phyloP scores from a whole-genome alignment of 2,888 invertebrate species.

The Noctua fimbriata region DNA sequence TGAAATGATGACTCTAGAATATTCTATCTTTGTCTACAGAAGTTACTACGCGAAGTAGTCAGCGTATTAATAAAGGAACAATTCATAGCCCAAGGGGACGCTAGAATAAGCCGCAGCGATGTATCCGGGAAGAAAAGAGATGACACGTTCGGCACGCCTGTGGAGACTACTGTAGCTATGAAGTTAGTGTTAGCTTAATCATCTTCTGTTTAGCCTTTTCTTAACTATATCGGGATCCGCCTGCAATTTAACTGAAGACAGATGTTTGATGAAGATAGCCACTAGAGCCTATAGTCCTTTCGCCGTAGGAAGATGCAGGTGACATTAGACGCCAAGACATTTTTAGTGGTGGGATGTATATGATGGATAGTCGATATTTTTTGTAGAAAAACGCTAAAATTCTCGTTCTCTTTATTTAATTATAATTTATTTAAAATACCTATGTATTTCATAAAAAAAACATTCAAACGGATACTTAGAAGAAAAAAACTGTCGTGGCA shows the following conservation, averaged over 20 bases:
- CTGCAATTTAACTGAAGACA: not conserved
- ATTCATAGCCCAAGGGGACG: conserved; percentile 79
- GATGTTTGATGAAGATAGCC: no score
- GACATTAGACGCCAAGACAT: no score
- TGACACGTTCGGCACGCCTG: not conserved
- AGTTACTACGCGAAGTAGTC: conserved; percentile 71
- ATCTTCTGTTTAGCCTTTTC: not conserved
- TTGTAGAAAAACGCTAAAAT: no score
- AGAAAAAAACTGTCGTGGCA: no score
- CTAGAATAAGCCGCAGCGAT: conserved; percentile 76
- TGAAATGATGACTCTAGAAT: not conserved
- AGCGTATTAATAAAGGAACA: conserved; percentile 82
- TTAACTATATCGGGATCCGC: not conserved
- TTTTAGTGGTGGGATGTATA: no score
- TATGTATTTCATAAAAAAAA: no score
- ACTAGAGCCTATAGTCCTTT: not conserved
- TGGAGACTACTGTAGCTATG: conserved; percentile 73
- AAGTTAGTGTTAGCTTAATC: conserved; percentile 74
- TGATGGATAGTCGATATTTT: no score
- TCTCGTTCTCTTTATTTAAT: no score
- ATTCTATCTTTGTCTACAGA: conserved; percentile 62
- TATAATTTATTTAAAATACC: no score
- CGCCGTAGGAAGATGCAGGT: no score
- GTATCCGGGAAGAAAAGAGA: conserved; percentile 67
- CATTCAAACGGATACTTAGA: no score